Base-by-base conservation (phyloP, 1,140 invertebrate species). In the honey bee (Apis mellifera) region DNA sequence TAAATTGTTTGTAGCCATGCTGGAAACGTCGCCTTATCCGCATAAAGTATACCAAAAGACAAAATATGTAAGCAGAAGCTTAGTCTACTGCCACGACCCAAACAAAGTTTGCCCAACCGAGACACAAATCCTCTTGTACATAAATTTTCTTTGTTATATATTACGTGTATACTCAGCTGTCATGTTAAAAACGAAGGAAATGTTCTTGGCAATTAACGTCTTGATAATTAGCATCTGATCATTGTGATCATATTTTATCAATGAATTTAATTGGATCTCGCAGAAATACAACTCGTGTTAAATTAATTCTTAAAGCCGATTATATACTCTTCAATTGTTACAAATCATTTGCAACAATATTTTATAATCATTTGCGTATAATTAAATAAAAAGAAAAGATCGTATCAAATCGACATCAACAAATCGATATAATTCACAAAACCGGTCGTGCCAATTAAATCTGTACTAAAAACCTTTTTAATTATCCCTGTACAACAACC, bases 41-140 rank as follows among this genome's bases (percentile, higher is more conserved):
- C 26, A 57, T 57, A 57, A 72, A 72, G 54, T 57, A 57, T 57
- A 72, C 70, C 12, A 72, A 72, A 57, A 57, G 70, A 57, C 26
- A 57, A 72, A 72, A 57, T 72, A 42, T 57, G 70, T 32, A 72
- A 72, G 70, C 54, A 57, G 70, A 72, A 55, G 70, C 52, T 57
- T 72, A 57, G 54, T 72, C 70, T 21, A 71, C 69, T 50, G 52
- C 52, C 17, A 71, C 23, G 23, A 71, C 52, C 50, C n/a, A 54
- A 26, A 7, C 69, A 12, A 7, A 57, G 70, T 72, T 57, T 57
- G 19, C 54, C 23, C 26, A 57, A 72, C 13, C 70, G 57, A 32
- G 15, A 21, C 52, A 8, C 26, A 72, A 72, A 72, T 42, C 23
- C 70, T 32, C 5, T 23, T 19, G 52, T 55, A 32, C 23, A 71